phyloP scores from a whole-genome alignment of 1,140 invertebrate species.

The Drosophila equinoxialis region DNA sequence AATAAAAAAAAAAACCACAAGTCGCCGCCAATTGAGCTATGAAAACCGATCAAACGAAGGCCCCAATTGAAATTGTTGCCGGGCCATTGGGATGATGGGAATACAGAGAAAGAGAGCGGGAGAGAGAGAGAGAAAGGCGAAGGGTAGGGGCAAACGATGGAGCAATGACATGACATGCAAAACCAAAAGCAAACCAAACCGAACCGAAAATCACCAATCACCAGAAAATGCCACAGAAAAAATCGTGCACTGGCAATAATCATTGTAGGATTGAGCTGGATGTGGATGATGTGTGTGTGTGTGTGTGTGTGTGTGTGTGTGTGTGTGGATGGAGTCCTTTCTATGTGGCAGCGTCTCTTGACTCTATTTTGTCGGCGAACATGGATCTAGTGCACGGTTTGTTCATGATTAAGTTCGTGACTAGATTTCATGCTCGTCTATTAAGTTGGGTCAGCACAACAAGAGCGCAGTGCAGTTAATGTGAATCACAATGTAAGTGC shows the following conservation, averaged over 20 bases:
- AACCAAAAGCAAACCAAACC: conserved; percentile 15
- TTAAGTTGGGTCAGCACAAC: conserved; percentile 83
- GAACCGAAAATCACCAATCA: conserved; percentile 52
- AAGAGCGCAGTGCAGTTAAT: conserved; percentile 28
- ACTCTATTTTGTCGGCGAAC: conserved; percentile 83
- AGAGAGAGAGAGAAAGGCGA: conserved; percentile 1
- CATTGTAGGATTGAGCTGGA: conserved; percentile 50
- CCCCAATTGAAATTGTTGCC: conserved; percentile 70
- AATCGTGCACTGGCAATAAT: conserved; percentile 76
- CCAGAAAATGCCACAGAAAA: conserved; percentile 75
- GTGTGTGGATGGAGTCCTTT: conserved; percentile 4
- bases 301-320: conserved; percentile 3
- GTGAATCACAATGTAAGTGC: too few relatives aligned
- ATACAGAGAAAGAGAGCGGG: neutral
- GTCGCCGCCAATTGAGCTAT: conserved; percentile 68
- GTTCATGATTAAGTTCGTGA: conserved; percentile 83
- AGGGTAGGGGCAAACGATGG: conserved; percentile 17
- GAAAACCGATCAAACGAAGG: conserved; percentile 67
- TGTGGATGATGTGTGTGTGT: conserved; percentile 10
- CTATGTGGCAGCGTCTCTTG: conserved; percentile 36
- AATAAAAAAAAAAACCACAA: conserved; percentile 16
- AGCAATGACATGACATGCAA: conserved; percentile 67
- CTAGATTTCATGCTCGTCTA: conserved; percentile 84
- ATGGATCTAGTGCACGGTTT: conserved; percentile 83
- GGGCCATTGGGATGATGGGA: conserved; percentile 26